Conservation (phyloP, 1,140 invertebrate genomes). For the Atopsyche davidsoni region DNA sequence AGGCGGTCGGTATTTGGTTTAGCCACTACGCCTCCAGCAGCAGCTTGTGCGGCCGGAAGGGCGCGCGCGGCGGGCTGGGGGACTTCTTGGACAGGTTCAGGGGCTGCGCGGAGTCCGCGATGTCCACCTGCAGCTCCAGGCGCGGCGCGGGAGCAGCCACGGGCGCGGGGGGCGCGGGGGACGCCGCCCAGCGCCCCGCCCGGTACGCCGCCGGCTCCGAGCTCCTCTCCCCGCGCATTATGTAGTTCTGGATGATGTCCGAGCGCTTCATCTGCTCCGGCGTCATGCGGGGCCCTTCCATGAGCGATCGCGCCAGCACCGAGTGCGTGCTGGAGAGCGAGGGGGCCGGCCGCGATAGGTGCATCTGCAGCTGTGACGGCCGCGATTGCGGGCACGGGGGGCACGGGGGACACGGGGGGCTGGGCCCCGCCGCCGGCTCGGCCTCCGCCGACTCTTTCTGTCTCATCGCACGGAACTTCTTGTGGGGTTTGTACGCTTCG, state of each 20-base stretch:
- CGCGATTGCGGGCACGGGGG: constrained; percentile 30
- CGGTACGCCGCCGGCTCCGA: constrained; percentile 28
- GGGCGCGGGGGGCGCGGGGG: constrained; percentile 38
- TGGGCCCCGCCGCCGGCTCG: constrained; percentile 44
- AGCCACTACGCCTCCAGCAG: constrained; percentile 53
- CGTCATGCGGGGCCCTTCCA: constrained; percentile 82
- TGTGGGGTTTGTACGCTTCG: constrained; percentile 90
- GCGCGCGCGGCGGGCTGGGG: constrained; percentile 61
- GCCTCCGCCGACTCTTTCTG: constrained; percentile 73
- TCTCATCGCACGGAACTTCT: constrained; percentile 81
- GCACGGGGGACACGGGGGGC: constrained; percentile 18
- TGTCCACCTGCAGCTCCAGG: constrained; percentile 75
- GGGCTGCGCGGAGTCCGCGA: constrained; percentile 74
- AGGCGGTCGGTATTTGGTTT: constrained; percentile 23
- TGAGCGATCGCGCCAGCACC: constrained; percentile 77
- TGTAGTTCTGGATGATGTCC: constrained; percentile 83
- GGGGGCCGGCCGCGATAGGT: constrained; percentile 45
- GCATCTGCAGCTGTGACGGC: constrained; percentile 45
- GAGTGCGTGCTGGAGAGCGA: constrained; percentile 78
- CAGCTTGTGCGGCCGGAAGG: constrained; percentile 48
- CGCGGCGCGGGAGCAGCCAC: constrained; percentile 41
- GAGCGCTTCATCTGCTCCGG: constrained; percentile 83
- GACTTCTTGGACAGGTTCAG: constrained; percentile 85
- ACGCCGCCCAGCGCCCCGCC: constrained; percentile 34
- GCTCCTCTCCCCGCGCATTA: constrained; percentile 59